phyloP scores from a whole-genome alignment of 2,888 invertebrate species.

The Eristalinus sepulchralis region DNA sequence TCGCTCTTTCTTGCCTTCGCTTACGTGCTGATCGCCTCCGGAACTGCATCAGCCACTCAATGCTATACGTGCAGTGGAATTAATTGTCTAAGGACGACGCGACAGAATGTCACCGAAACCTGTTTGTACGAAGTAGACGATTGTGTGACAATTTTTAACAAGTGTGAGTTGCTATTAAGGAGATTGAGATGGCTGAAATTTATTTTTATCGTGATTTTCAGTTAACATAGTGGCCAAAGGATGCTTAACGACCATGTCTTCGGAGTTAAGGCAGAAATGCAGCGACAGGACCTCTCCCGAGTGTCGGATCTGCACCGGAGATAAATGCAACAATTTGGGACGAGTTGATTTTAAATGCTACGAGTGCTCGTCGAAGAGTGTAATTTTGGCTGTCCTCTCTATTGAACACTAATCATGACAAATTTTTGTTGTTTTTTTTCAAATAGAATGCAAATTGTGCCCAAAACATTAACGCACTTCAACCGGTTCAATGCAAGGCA shows the following conservation, averaged over 20 bases:
- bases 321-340: constrained; percentile 77
- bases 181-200: not conserved
- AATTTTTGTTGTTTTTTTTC: not conserved
- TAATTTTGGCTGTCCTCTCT: constrained; percentile 58
- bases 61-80: constrained; percentile 78
- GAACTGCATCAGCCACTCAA: constrained; percentile 40
- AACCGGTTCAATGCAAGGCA: constrained; percentile 74
- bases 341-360: constrained; percentile 76
- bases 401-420: not conserved
- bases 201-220: constrained; percentile 45
- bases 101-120: constrained; percentile 71
- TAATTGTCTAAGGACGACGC: constrained; percentile 75
- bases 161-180: constrained; percentile 73
- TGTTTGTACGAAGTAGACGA: constrained; percentile 77
- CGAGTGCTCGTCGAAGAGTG: constrained; percentile 75
- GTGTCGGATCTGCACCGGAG: constrained; percentile 76
- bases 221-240: constrained; percentile 76
- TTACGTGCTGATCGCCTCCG: not conserved
- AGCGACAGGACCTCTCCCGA: constrained; percentile 67
- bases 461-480: constrained; percentile 53
- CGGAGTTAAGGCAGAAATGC: constrained; percentile 74
- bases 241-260: constrained; percentile 74
- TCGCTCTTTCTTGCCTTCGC: not conserved
- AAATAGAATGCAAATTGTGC: constrained; percentile 74
- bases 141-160: constrained; percentile 77